Evolutionary conservation across 2,888 invertebrate genomes (phyloP).

Genomic region (Phaedon cochleariae): DNA sequence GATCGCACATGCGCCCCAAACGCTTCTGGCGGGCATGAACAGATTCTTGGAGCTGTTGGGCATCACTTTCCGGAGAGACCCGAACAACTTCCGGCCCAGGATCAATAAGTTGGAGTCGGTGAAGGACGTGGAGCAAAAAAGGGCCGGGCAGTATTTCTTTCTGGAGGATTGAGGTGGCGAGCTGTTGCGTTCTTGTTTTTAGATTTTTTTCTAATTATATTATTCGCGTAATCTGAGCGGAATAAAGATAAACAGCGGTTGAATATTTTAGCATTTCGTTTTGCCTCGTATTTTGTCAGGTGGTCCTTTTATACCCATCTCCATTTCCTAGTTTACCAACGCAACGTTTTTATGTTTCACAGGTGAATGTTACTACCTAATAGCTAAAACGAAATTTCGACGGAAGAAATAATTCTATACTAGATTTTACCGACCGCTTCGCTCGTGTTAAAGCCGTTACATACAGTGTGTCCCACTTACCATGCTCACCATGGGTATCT

Average conservation of each 20-base stretch:
- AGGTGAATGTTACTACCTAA: no score
- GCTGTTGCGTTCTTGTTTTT: neutral
- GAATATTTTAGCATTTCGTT: neutral
- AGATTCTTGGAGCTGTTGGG: constrained; percentile 93
- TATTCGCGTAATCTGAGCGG: no score
- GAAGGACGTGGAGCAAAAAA: constrained; percentile 98
- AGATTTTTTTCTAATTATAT: no score
- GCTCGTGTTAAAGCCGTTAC: no score
- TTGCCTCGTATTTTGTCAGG: neutral
- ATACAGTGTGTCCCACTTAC: no score
- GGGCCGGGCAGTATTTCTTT: constrained; percentile 98
- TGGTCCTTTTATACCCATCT: neutral
- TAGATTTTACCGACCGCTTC: no score
- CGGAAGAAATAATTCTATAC: no score
- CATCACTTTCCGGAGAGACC: constrained; percentile 98
- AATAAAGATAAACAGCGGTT: no score
- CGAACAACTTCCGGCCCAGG: constrained; percentile 97
- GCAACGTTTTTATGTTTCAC: no score
- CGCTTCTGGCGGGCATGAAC: constrained; percentile 97
- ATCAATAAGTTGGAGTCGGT: constrained; percentile 98
- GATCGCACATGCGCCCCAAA: constrained; percentile 90
- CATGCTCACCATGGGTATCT: no score
- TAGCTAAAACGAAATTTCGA: no score
- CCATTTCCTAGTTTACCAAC: no score
- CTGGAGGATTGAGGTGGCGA: constrained; percentile 82